Evolutionary conservation across 53 echinoderm and acorn worm species (phyloP).

Genomic region (Patiria pectinifera): DNA sequence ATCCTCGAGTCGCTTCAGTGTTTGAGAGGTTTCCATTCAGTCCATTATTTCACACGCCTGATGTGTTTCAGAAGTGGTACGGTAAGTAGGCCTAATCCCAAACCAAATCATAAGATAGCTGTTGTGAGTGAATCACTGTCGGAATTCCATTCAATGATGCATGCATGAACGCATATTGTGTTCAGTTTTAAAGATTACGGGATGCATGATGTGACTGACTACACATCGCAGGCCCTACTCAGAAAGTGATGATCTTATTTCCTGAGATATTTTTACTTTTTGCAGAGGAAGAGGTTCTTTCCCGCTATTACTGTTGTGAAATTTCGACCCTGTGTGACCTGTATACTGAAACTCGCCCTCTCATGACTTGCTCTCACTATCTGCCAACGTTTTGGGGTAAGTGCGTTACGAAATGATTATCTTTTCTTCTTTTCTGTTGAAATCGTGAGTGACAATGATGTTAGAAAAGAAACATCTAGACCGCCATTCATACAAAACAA

Average conservation of each 20-base stretch:
- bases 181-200: too few species aligned
- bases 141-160: too few species aligned
- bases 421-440: neutral
- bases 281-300: conserved; percentile 71
- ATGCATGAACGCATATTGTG: too few species aligned
- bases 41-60: neutral
- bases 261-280: neutral
- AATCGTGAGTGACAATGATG: too few species aligned
- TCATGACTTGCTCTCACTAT: conserved; percentile 72
- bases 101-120: neutral
- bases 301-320: conserved; percentile 80
- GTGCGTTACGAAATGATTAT: neutral
- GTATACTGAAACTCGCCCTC: conserved; percentile 73
- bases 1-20: conserved; percentile 3
- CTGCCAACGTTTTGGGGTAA: conserved; percentile 77
- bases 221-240: too few species aligned
- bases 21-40: conserved; percentile 41
- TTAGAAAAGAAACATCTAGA: too few species aligned
- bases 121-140: too few species aligned
- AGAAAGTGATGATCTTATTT: too few species aligned
- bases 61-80: neutral
- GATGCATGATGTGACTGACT: too few species aligned
- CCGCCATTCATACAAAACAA: too few species aligned
- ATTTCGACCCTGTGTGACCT: conserved; percentile 72
- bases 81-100: conserved; percentile 30